phyloP scores from a whole-genome alignment of 37 sponge, comb jelly and placozoan species.

The Bolinopsis microptera region DNA sequence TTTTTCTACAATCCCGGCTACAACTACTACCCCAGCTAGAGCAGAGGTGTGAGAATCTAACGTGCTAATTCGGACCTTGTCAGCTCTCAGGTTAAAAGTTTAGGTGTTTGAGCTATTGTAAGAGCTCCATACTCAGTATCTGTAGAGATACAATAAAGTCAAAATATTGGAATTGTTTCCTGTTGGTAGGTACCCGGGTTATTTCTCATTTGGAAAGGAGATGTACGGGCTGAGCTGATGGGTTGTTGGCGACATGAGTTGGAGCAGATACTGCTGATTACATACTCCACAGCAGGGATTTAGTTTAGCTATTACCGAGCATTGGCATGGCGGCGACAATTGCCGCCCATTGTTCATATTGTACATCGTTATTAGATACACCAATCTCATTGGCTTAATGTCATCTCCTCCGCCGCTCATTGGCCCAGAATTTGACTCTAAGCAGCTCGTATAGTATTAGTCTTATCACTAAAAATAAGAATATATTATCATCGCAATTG shows the following conservation, averaged over 20 bases:
- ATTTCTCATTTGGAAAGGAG: no score
- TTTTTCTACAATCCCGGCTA: no score
- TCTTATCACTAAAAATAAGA: conserved; percentile 52
- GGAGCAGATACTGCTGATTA: neutral
- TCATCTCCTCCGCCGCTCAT: neutral
- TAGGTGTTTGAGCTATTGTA: no score
- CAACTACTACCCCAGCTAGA: no score
- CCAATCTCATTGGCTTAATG: neutral
- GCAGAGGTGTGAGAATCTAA: no score
- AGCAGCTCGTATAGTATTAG: conserved; percentile 31
- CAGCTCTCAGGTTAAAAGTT: no score
- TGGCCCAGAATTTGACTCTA: neutral
- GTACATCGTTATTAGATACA: neutral
- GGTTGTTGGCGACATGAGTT: neutral
- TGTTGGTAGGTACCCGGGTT: no score
- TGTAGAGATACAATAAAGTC: no score
- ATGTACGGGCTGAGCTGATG: neutral
- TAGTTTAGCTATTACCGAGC: neutral
- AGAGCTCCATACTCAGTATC: no score
- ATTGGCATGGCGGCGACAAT: neutral
- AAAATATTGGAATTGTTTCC: no score
- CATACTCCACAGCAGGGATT: neutral
- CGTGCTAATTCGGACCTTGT: no score
- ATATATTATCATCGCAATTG: conserved; percentile 51
- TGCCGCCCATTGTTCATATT: neutral